Percentiles rank a stretch among this genome's conserved stretches.
Evolutionary conservation across 2,113 vertebrate genomes (phyloP).

Genomic region (Haemorhous mexicanus): DNA sequence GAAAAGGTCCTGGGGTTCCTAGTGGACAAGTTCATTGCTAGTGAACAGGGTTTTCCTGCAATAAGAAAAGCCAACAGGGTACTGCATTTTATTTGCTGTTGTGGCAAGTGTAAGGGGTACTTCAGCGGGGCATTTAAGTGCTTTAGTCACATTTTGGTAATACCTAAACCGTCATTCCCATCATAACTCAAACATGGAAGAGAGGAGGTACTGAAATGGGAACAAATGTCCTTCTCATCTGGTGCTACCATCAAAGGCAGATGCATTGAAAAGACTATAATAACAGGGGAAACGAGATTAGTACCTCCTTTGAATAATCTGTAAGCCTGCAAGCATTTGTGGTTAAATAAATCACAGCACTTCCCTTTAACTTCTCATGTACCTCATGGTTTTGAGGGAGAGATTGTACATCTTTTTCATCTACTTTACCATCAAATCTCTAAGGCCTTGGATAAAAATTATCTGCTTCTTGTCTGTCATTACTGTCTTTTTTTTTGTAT

Average conservation of each 20-base stretch:
- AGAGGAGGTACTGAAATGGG: not conserved
- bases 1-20: not conserved
- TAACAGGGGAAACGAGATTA: not conserved
- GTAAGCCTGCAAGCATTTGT: not conserved
- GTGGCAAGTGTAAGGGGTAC: rapidly evolving
- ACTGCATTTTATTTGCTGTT: not conserved
- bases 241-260: not conserved
- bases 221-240: not conserved
- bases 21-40: not conserved
- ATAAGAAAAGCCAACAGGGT: no score
- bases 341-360: not conserved
- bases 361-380: not conserved
- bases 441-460: not conserved
- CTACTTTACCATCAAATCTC: not conserved
- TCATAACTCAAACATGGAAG: not conserved
- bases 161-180: not conserved
- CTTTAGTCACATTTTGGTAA: not conserved
- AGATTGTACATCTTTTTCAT: not conserved
- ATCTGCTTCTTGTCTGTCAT: not conserved
- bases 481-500: not conserved
- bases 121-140: not conserved
- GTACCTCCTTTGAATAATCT: not conserved
- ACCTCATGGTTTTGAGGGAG: not conserved
- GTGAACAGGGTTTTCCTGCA: not conserved
- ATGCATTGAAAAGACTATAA: not conserved